Evolutionary conservation across 2,888 invertebrate species (phyloP), one percentile per base, ranked within the genome.

Genomic region (Scaptomyza flava): DNA sequence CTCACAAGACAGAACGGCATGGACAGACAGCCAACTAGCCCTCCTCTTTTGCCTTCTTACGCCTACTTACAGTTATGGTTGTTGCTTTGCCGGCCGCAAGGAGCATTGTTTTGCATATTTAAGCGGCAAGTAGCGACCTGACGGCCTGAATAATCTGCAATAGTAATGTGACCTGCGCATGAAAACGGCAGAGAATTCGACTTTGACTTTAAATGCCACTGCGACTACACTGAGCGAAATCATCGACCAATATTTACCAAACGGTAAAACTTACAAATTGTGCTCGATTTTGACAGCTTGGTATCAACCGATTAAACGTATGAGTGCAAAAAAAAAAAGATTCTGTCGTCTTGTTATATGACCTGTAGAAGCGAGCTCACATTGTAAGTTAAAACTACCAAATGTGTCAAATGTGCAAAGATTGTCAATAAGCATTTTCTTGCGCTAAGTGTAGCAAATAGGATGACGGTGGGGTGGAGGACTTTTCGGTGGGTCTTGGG

Each of bases 31-130:
- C 4, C 61, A 27, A 30, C 6, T 53, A 60, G 57, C 31, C 69
- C 14, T 31, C 8, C 27, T n/a, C 30, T 30, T 14, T 38, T 14
- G 38, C 33, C 17, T 17, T n/a, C 31, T 14, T 14, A 1, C 17
- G 17, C 17, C 30, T 14, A 57, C 52, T 41, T 56, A 63, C 63
- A 59, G 71, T 17, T 17, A 17, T 17, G 17, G 17, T 70, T 77
- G 63, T 73, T 71, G 74, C 74, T 77, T 81, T 84, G 77, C 85
- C 72, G 85, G 79, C 79, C 78, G 74, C 77, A 65, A 78, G 68
- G 78, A 77, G 77, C 77, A 79, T 79, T 79, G 75, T 77, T 87
- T 83, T 83, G 85, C 87, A 83, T 83, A 84, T 83, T 84, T 83
- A 83, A 83, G 87, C 85, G 87, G 79, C 63, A 74, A 70, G 68